These are phyloP conservation scores for Hemicentrotus pulcherrimus DNA, from an alignment of 35 echinoderm and acorn worm genomes.

Conservation along the genomic window DNA sequence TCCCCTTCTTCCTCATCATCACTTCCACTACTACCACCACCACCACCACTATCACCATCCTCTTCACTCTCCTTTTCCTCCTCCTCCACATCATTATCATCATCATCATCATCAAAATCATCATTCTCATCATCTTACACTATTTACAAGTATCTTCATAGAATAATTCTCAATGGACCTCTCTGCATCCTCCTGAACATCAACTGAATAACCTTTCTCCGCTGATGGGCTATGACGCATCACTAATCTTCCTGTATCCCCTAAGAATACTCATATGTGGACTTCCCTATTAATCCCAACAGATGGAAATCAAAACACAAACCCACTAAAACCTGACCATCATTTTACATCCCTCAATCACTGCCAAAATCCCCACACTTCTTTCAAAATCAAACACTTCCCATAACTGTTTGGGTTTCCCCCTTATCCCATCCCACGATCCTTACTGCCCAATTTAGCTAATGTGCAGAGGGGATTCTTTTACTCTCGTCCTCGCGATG, in stretches of 20 bases:
- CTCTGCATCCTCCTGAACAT: not conserved
- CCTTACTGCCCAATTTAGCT: slow-evolving; percentile 37
- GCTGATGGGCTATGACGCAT: not conserved
- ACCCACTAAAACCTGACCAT: not conserved
- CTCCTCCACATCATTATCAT: not conserved
- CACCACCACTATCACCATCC: not conserved
- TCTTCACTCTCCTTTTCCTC: not conserved
- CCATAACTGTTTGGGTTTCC: not conserved
- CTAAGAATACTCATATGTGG: not conserved
- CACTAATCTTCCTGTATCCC: not conserved
- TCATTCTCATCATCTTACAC: not conserved
- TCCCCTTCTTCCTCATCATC: not conserved
- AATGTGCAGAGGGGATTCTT: not conserved
- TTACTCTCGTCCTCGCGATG: not conserved
- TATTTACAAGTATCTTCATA: not conserved
- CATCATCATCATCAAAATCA: not conserved
- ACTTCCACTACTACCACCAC: not conserved
- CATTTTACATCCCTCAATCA: not conserved
- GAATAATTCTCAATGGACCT: not conserved
- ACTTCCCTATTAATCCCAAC: not conserved
- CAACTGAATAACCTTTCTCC: not conserved
- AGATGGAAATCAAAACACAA: not conserved
- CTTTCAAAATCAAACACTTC: slow-evolving; percentile 16
- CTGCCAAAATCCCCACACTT: not conserved
- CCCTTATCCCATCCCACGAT: not conserved